phyloP scores from a whole-genome alignment of 1,140 invertebrate genomes.

The Lamellibrachia luymesi region DNA sequence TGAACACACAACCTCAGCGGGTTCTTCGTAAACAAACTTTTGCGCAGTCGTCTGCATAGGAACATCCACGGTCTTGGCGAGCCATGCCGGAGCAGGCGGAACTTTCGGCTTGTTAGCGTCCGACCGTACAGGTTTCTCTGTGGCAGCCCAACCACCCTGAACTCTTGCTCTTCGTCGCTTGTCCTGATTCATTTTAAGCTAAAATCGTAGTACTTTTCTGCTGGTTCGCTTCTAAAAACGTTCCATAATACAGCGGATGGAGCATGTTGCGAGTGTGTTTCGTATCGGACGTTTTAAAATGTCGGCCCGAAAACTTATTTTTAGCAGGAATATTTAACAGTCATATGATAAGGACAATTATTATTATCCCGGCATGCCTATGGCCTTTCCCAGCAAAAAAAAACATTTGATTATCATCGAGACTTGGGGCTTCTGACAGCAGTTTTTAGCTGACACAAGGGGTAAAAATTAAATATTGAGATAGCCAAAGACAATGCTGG shows the following conservation, averaged over 20 bases:
- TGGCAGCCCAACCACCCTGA: slow-evolving; percentile 52
- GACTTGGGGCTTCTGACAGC: too few species aligned
- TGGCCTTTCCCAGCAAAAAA: too few species aligned
- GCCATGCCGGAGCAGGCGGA: slow-evolving; percentile 37
- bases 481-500: too few species aligned
- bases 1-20: slow-evolving; percentile 27
- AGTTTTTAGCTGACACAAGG: too few species aligned
- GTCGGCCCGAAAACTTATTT: not conserved
- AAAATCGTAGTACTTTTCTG: not conserved
- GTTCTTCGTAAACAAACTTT: slow-evolving; percentile 47
- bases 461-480: too few species aligned
- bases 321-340: too few species aligned
- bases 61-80: slow-evolving; percentile 46
- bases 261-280: not conserved
- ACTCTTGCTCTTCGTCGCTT: slow-evolving; percentile 42
- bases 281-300: not conserved
- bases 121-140: slow-evolving; percentile 23
- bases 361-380: too few species aligned
- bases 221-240: not conserved
- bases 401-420: too few species aligned
- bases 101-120: slow-evolving; percentile 39
- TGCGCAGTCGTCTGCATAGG: slow-evolving; percentile 26
- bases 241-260: not conserved
- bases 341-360: too few species aligned
- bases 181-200: slow-evolving; percentile 35